Percentiles rank a stretch among this genome's conserved stretches.
Conservation (phyloP, 2,888 invertebrate species). For the Carpatolechia fugitivella region DNA sequence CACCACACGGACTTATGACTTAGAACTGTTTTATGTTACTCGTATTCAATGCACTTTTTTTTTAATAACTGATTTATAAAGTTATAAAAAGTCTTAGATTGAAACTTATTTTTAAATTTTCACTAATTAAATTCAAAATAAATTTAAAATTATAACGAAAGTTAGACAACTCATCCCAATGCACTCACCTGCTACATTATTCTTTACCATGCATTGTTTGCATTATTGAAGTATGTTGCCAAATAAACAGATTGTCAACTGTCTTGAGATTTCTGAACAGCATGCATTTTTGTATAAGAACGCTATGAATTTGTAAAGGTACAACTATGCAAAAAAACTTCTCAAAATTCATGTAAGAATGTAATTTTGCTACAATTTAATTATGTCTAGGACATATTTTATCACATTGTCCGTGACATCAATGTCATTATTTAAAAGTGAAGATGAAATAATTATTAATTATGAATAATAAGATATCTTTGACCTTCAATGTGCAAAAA, state of each 20-base stretch:
- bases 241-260: conserved; percentile 25
- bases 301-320: neutral
- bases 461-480: conserved; percentile 48
- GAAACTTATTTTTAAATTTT: no score
- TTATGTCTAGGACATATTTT: conserved; percentile 36
- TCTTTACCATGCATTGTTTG: conserved; percentile 9
- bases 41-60: no score
- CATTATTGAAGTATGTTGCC: conserved; percentile 19
- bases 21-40: no score
- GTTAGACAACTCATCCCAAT: neutral
- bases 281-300: neutral
- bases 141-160: neutral
- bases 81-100: no score
- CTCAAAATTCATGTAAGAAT: conserved; percentile 2
- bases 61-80: no score
- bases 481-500: conserved; percentile 69
- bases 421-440: conserved; percentile 48
- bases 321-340: neutral
- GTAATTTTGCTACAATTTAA: conserved; percentile 21
- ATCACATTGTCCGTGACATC: conserved; percentile 62
- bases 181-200: neutral
- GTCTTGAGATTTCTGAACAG: neutral
- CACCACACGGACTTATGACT: no score
- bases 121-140: no score
- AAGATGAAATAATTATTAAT: conserved; percentile 49